Base-by-base conservation (phyloP, 2,113 vertebrate species). In the Mirza zaza region DNA sequence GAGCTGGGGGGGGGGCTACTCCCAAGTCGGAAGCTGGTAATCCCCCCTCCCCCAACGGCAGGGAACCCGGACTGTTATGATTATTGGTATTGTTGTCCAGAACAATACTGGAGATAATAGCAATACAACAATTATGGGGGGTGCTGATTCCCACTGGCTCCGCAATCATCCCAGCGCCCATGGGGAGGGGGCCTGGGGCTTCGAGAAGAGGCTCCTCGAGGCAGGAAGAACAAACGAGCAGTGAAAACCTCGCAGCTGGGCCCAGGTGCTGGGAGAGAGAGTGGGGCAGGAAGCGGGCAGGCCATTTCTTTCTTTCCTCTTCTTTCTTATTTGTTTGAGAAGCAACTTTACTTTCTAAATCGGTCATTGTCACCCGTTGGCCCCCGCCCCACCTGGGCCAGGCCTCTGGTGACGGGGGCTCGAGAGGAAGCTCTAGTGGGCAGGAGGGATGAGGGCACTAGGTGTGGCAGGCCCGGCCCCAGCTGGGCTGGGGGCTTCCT, bases 321-420 rank as follows among this genome's bases (percentile, higher is more conserved):
- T 97, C 97, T 96, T 97, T 97, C 97, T 98, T 98, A 98, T 98
- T 98, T 98, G 98, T 98, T 98, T 98, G 98, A 98, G 96, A 97
- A 98, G 97, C 97, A 97, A 97, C 98, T 98, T 98, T 97, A 98
- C 98, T 98, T 98, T 98, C 98, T 98, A 98, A 98, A 98, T 98
- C 87, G 96, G 98, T 98, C 98, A 98, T 87, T 98, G 96, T 92
- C 96, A 96, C 97, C 95, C 95, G 94, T 97, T 97, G 92, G 97
- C 79, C 96, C 95, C 91, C n/a, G 42, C 94, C 96, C 98, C 98
- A 98, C 98, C 98, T 98, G 98, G 97, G 97, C 93, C 93, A 84
- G 76, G 98, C 97, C 63, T 94, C 94, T 86, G 61, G 82, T 97
- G 85, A 82, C 12, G 0, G 84, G 92, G 83, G 81, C 93, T 91